Evolutionary conservation across 2,797 vertebrate species (phyloP).

Genomic region (Leptatherina wallacei): DNA sequence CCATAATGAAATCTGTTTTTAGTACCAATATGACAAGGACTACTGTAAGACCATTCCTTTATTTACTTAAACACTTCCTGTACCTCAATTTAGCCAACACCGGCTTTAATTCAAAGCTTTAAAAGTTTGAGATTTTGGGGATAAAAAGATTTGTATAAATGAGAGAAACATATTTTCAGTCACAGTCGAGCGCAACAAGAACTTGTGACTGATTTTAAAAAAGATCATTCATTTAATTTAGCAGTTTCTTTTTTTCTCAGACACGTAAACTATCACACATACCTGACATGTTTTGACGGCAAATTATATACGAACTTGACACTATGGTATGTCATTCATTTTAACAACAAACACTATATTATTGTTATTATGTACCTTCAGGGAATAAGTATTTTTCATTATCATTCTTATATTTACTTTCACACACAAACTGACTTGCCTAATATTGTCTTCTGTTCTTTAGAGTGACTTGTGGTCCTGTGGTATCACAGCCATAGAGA

Average conservation of each 20-base stretch:
- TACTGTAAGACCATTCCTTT: not conserved
- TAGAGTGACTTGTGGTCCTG: conserved; percentile 99
- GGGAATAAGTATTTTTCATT: not conserved
- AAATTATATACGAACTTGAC: too few relatives aligned
- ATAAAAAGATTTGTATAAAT: not conserved
- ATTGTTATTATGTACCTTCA: not conserved
- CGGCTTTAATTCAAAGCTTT: not conserved
- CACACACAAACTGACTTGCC: not conserved
- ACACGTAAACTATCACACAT: too few relatives aligned
- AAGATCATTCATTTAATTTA: too few relatives aligned
- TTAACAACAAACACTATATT: not conserved
- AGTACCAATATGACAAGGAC: not conserved
- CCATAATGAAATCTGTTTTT: not conserved
- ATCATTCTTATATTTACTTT: not conserved
- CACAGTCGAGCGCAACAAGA: not conserved
- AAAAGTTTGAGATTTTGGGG: not conserved
- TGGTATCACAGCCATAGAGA: conserved; percentile 98
- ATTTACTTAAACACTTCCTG: not conserved
- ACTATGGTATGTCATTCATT: too few relatives aligned
- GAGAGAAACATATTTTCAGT: not conserved
- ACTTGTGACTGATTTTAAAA: not conserved
- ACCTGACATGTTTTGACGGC: too few relatives aligned
- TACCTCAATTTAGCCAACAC: not conserved
- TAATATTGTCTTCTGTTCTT: conserved; percentile 42
- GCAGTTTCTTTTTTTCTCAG: too few relatives aligned